phyloP scores from a whole-genome alignment of 2,797 vertebrate species.

The Aeoliscus strigatus region DNA sequence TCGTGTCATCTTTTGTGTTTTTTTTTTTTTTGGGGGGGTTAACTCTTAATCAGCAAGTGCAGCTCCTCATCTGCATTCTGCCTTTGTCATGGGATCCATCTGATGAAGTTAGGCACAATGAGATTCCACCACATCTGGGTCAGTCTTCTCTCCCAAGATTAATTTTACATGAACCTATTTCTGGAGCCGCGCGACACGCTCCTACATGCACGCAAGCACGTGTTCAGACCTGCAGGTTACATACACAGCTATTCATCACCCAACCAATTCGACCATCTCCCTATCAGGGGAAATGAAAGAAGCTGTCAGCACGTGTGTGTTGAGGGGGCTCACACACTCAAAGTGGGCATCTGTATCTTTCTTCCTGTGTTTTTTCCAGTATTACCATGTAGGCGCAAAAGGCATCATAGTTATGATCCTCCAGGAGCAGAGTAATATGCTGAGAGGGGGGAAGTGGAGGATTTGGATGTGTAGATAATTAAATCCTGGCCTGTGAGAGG shows the following conservation, averaged over 20 bases:
- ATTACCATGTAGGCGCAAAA: slow-evolving; percentile 41
- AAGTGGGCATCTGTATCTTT: slow-evolving; percentile 9
- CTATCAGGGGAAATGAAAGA: slow-evolving; percentile 24
- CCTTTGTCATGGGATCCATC: slow-evolving; percentile 47
- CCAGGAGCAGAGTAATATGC: slow-evolving; percentile 63
- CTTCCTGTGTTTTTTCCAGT: slow-evolving; percentile 35
- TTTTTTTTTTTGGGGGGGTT: slow-evolving; percentile 8
- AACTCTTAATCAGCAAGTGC: slow-evolving; percentile 40
- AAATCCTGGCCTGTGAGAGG: slow-evolving; percentile 69
- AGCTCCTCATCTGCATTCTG: slow-evolving; percentile 35
- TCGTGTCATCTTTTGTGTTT: slow-evolving; percentile 21
- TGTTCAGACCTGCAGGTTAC: slow-evolving; percentile 4
- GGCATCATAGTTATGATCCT: slow-evolving; percentile 57
- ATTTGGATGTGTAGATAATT: slow-evolving; percentile 69
- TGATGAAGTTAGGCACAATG: slow-evolving; percentile 52
- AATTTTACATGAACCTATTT: slow-evolving; percentile 64
- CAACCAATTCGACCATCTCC: slow-evolving; percentile 12
- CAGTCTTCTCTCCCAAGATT: slow-evolving; percentile 58
- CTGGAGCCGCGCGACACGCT: slow-evolving; percentile 23
- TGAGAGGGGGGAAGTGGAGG: slow-evolving; percentile 54
- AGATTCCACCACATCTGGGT: slow-evolving; percentile 62
- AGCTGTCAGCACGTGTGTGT: background rate
- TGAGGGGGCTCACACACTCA: background rate
- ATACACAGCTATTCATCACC: slow-evolving; percentile 34
- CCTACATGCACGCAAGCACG: slow-evolving; percentile 5